Evolutionary conservation across 2,113 vertebrate species (phyloP), one percentile per base, ranked within the genome.

Genomic region (Sisor rabdophorus): DNA sequence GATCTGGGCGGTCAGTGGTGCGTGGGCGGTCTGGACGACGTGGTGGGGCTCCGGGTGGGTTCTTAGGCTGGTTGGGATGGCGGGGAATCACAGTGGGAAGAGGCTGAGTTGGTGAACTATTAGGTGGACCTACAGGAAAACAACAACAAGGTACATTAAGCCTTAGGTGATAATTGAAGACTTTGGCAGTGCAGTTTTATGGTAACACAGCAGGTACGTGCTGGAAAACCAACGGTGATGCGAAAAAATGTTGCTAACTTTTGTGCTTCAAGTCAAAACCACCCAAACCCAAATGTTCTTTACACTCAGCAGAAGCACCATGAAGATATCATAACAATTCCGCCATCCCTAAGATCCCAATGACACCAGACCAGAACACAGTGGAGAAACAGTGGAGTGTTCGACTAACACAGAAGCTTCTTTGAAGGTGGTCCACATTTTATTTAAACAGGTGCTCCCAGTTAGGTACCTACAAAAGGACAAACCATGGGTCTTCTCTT

Each of bases 51-150:
- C 91, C 91, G 70, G 93, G 55, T 73, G 83, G 6, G 88, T 85
- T 90, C 0, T 88, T 61, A 0, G 89, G 91, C 24, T 53, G 36
- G 32, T 84, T 85, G 30, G 94, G 95, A 53, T 88, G 91, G 1
- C 90, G 92, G 17, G 96, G 92, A 0, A 89, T 92, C 78, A 95
- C 89, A 0, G 95, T 95, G 26, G 96, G 96, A 73, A 97, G 90
- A 59, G 92, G 90, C 75, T 86, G 88, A 48, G 97, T 97, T 76
- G 95, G 95, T 22, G 85, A 87, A 64, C 91, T 89, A 2, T 92
- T 88, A 0, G 85, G 85, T 2, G 90, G 91, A 81, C 97, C 95
- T 96, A 81, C 16, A 52, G n/a, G 60, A 0, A 0, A 22, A 50
- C 0, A 61, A 52, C n/a, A 10, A 1, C 9, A 54, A 72, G 17